These are phyloP conservation scores for Chesias legatella DNA, from an alignment of 2,888 invertebrate genomes.

Conservation along the genomic window DNA sequence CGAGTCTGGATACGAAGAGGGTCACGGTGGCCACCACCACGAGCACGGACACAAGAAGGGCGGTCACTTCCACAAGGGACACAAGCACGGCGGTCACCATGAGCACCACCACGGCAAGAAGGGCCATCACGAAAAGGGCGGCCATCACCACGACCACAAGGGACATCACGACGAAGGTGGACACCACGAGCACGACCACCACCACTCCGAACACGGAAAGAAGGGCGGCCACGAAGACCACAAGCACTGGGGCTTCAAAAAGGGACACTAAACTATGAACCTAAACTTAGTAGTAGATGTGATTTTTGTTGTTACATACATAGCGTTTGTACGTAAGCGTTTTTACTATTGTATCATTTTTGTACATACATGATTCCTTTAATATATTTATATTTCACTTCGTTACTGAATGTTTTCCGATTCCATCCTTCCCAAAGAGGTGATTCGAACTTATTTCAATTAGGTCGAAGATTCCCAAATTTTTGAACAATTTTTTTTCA, in stretches of 20 bases:
- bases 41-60: constrained; percentile 90
- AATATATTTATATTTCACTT: too few species aligned
- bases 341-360: constrained; percentile 4
- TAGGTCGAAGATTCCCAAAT: too few species aligned
- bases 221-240: constrained; percentile 89
- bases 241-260: constrained; percentile 87
- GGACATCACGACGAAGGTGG: constrained; percentile 89
- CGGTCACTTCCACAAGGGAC: constrained; percentile 88
- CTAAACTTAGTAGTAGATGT: constrained; percentile 19
- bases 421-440: too few species aligned
- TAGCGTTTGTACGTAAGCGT: constrained; percentile 9
- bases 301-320: constrained; percentile 21
- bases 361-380: neutral
- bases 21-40: constrained; percentile 88
- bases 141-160: constrained; percentile 88
- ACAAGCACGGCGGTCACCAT: constrained; percentile 87
- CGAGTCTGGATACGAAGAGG: constrained; percentile 87
- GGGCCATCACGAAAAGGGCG: constrained; percentile 88
- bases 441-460: too few species aligned
- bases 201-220: constrained; percentile 86
- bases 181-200: constrained; percentile 88
- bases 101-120: constrained; percentile 90
- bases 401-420: too few species aligned
- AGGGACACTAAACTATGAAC: constrained; percentile 58
- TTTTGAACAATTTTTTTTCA: too few species aligned